These are phyloP conservation scores for Pelecanoides urinatrix DNA, from an alignment of 2,113 vertebrate genomes.

Conservation along the genomic window DNA sequence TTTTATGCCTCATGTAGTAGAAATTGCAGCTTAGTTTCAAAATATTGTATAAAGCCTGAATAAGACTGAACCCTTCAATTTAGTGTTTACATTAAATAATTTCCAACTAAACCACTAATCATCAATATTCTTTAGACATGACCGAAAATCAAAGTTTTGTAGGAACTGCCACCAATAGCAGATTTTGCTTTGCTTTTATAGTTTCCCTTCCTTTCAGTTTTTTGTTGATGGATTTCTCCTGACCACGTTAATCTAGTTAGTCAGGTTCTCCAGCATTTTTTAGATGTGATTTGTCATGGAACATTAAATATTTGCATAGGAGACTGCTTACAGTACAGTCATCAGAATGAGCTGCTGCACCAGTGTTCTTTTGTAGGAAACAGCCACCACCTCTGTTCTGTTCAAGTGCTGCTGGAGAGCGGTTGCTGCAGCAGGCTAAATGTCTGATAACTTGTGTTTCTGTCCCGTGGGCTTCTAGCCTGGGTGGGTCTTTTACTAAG, in stretches of 20 bases:
- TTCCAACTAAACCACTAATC: not conserved
- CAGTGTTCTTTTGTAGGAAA: not conserved
- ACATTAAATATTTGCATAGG: slow-evolving; percentile 58
- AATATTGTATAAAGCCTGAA: not conserved
- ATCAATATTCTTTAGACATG: not conserved
- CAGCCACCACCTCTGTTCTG: not conserved
- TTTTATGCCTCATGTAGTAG: slow-evolving; percentile 52
- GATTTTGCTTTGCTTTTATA: slow-evolving; percentile 51
- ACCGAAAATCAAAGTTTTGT: not conserved
- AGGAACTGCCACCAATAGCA: not conserved
- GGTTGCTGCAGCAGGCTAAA: not conserved
- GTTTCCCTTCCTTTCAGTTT: slow-evolving; percentile 6
- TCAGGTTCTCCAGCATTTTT: slow-evolving; percentile 68
- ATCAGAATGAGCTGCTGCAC: not conserved
- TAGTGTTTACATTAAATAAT: slow-evolving; percentile 11
- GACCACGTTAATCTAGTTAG: slow-evolving; percentile 42
- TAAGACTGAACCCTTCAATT: slow-evolving; percentile 26
- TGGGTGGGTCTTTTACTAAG: not conserved
- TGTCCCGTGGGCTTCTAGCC: not conserved
- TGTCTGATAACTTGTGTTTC: not conserved
- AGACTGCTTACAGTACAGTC: not conserved
- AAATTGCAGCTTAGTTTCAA: slow-evolving; percentile 36
- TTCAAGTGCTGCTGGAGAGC: not conserved
- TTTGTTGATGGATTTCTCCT: not conserved
- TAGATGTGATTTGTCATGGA: slow-evolving; percentile 13